Base-by-base conservation (phyloP, 2,888 invertebrate species). In the Heliconius cydno region DNA sequence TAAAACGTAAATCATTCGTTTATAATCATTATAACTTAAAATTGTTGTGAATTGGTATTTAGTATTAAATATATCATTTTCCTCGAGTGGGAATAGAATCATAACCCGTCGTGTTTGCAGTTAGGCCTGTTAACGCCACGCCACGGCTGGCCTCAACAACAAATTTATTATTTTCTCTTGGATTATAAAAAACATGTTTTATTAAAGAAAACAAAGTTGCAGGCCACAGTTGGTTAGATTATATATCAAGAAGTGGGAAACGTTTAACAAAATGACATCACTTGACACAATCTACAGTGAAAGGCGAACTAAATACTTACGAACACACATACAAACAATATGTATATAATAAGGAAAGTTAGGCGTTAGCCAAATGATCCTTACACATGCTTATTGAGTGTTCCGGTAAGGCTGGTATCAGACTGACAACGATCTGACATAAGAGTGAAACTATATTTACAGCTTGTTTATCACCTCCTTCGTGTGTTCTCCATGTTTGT, bases 361-460 rank as follows among this genome's bases (percentile, higher is more conserved):
- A 77, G 79, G 75, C 74, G 65, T 80, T 75, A 75, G 67, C 81
- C 82, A 84, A 84, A 78, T 65, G 83, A 77, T 82, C 82, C 85
- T 85, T 85, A 83, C 84, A 83, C 84, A 82, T 84, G 82, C 67
- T 82, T 82, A 84, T 85, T 79, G 81, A 85, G 85, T 85, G 85
- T 85, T 86, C 85, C 85, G 84, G 84, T 79, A 68, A 79, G 78
- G 82, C 30, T 28, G 73, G 10, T 66, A 25, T 63, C 82, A 78
- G 25, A 81, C 77, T 75, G 63, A 41, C 75, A 38, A 28, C 28
- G 10, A 41, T 12, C 28, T 15, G 28, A 65, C 52, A 52, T 52
- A 52, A 52, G 19, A 7, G 52, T 52, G 52, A 6, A 52, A 19
- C 52, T 52, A 52, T 52, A 52, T 52, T 19, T 7, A 52, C 19